Percentiles rank a stretch among this genome's conserved stretches.
Conservation (phyloP, 1,140 invertebrate species). For the Drosophila kohkoa region DNA sequence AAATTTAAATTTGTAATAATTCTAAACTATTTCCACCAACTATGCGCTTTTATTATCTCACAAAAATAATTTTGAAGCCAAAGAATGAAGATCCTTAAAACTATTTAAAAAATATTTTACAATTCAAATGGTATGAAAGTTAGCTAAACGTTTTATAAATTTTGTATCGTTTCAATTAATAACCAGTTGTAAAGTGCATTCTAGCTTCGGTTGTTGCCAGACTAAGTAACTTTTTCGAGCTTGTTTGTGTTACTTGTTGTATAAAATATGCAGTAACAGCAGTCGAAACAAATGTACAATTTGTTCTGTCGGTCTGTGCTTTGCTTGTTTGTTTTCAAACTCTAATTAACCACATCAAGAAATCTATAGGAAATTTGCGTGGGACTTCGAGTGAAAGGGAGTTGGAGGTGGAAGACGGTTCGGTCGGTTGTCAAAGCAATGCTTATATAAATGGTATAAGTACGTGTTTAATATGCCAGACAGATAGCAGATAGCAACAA, state of each 20-base stretch:
- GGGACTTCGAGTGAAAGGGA: conserved; percentile 28
- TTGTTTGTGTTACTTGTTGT: conserved; percentile 49
- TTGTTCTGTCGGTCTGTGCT: conserved; percentile 58
- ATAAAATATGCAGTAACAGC: conserved; percentile 77
- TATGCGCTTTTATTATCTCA: too few relatives aligned
- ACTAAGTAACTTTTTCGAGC: conserved; percentile 19
- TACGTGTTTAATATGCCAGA: conserved; percentile 73
- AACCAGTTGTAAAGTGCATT: conserved; percentile 42
- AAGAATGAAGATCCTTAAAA: neutral
- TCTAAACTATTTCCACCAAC: too few relatives aligned
- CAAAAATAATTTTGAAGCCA: too few relatives aligned
- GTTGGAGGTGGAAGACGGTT: neutral
- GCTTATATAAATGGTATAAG: conserved; percentile 70
- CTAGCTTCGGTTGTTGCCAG: conserved; percentile 5
- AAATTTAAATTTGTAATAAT: too few relatives aligned
- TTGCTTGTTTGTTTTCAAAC: conserved; percentile 67
- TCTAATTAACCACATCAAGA: conserved; percentile 81
- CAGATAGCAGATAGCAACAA: conserved; percentile 42
- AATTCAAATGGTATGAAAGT: neutral
- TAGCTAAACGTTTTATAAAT: neutral
- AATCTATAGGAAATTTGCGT: conserved; percentile 76
- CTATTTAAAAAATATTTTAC: neutral
- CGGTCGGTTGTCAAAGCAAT: conserved; percentile 31
- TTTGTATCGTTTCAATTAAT: neutral
- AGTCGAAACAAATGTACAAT: conserved; percentile 68